phyloP scores from a whole-genome alignment of 2,113 vertebrate species.

The Leucoraja erinaceus region DNA sequence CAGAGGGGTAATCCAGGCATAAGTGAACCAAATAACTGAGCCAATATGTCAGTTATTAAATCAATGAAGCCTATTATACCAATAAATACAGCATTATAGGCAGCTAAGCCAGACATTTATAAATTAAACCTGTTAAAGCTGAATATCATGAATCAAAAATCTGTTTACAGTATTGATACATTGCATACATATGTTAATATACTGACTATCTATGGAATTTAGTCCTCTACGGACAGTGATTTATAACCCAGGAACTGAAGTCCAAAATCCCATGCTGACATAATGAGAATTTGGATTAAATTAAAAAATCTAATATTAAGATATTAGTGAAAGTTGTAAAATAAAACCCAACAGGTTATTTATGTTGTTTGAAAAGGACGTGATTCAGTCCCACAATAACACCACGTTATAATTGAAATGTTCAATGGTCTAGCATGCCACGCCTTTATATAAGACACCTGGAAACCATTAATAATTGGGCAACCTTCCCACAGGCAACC shows the following conservation, averaged over 20 bases:
- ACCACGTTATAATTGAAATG: not conserved
- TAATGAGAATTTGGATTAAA: not conserved
- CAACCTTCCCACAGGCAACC: not conserved
- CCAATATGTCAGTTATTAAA: not conserved
- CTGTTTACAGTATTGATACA: not conserved
- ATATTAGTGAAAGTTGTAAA: not conserved
- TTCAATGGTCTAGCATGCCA: not conserved
- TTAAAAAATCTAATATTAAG: not conserved
- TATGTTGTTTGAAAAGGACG: not conserved
- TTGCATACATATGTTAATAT: not conserved
- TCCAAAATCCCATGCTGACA: not conserved
- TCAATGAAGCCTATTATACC: not conserved
- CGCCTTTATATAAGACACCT: not conserved
- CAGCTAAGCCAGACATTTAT: not conserved
- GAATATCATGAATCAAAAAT: not conserved
- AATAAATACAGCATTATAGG: not conserved
- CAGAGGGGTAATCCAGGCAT: not conserved
- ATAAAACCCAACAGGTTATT: not conserved
- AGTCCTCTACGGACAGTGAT: not conserved
- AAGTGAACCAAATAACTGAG: not conserved
- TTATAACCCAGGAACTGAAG: not conserved
- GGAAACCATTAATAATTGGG: not conserved
- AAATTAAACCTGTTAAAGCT: not conserved
- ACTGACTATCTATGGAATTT: not conserved
- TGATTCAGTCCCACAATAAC: not conserved